Percentiles rank a stretch among this genome's conserved stretches.
Conservation (phyloP, 2,113 vertebrate species). For the Callipepla squamata region DNA sequence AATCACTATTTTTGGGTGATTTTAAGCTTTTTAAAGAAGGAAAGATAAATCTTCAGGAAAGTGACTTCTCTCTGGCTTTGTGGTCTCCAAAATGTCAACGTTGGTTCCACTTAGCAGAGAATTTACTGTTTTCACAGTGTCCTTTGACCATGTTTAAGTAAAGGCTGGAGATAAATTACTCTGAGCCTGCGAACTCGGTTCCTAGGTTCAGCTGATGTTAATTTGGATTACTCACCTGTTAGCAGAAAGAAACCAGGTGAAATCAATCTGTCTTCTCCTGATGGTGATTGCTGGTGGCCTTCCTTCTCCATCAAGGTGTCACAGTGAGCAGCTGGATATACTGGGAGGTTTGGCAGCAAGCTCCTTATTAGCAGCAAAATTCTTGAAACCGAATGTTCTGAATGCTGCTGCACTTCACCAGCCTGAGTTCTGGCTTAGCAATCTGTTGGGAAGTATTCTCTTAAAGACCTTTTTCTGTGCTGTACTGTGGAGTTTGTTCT, state of each 20-base stretch:
- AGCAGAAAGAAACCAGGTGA: slow-evolving; percentile 1
- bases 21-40: neutral
- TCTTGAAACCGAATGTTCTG: neutral
- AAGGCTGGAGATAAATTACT: slow-evolving; percentile 20
- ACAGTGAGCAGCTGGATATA: neutral
- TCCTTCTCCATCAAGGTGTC: neutral
- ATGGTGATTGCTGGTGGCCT: neutral
- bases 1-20: neutral
- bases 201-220: neutral
- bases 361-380: neutral
- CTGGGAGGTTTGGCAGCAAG: neutral
- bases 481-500: neutral
- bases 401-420: neutral
- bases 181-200: too few species aligned
- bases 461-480: neutral
- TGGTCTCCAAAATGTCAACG: neutral
- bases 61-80: neutral
- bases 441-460: neutral
- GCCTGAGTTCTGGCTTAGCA: slow-evolving; percentile 20
- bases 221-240: neutral
- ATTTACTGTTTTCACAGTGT: neutral
- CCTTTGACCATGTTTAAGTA: slow-evolving; percentile 9
- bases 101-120: neutral
- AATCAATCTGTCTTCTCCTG: slow-evolving; percentile 22
- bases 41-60: neutral